Evolutionary conservation across 2,888 invertebrate species (phyloP).

Genomic region (Augiades crinisus): DNA sequence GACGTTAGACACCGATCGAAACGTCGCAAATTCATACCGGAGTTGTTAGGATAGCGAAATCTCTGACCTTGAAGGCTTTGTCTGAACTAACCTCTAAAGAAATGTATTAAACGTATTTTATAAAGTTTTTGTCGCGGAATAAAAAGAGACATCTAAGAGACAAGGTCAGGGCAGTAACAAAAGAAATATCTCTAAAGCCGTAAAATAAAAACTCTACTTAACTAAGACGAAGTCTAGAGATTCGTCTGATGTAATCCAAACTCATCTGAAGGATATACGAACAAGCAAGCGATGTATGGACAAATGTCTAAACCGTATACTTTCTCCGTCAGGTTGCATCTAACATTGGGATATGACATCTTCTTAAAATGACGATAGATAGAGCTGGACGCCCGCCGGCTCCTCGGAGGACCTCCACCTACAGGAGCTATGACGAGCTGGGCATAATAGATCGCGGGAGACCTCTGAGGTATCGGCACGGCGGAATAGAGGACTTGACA

Average conservation of each 20-base stretch:
- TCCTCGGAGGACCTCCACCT: conserved; percentile 68
- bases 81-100: neutral
- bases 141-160: too few species aligned
- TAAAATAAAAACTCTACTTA: neutral
- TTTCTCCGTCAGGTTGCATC: conserved; percentile 64
- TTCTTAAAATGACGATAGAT: conserved; percentile 68
- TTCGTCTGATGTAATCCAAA: conserved; percentile 32
- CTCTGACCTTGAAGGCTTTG: neutral
- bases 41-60: neutral
- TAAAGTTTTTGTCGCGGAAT: too few species aligned
- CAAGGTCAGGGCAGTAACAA: neutral
- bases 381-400: conserved; percentile 68
- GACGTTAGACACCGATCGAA: neutral
- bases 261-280: conserved; percentile 28
- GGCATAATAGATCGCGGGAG: conserved; percentile 62
- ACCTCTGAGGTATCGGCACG: conserved; percentile 65
- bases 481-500: conserved; percentile 66
- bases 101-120: neutral
- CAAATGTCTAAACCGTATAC: conserved; percentile 43
- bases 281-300: conserved; percentile 26
- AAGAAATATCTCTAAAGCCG: neutral
- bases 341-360: conserved; percentile 38
- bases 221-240: neutral
- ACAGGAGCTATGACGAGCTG: conserved; percentile 74
- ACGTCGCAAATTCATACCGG: neutral